Base-by-base conservation (phyloP, 2,113 vertebrate genomes). In the Pachypanchax playfairii region DNA sequence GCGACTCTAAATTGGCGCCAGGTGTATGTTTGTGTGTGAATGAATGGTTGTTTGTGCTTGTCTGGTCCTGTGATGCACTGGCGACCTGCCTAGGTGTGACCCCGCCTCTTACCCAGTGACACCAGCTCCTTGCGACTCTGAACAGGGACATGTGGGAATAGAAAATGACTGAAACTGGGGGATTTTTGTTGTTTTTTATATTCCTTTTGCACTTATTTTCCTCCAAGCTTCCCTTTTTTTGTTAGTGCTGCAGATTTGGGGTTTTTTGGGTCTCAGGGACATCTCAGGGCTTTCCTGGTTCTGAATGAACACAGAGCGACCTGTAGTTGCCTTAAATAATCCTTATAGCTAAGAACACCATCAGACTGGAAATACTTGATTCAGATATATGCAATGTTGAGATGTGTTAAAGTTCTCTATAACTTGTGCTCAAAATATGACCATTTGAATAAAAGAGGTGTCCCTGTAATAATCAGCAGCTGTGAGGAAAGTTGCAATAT, bases 261-360 rank as follows among this genome's bases (percentile, higher is more conserved):
- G 21, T 38, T 51, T 18, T 51, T 6, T 14, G 12, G 39, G 36
- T 76, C 85, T 87, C 80, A 84, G 85, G 80, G 71, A 84, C 73
- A 61, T 51, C 18, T 18, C 22, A 57, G 20, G 35, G 25, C 5
- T 35, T n/a, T 18, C 46, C 50, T 50, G 28, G 47, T 28, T 8
- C 44, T 3, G 2, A 15, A 35, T 44, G 44, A 17, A 28, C 3
- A 50, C 13, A 39, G 21, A 52, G 22, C 14, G 13, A 64, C 54
- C 49, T 42, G n/a, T 41, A 52, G 56, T 73, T 63, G 59, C 76
- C 77, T 77, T 82, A 63, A 74, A 31, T 42, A 48, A 46, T 72
- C 12, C 1, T 22, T 20, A 0, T 5, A 53, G 17, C 42, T 51
- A 29, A 20, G 39, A 55, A 47, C 47, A 35, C 46, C 17, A 3